Percentiles rank a stretch among this genome's conserved stretches.
phyloP scores from a whole-genome alignment of 2,888 invertebrate genomes.

The Acleris laterana region DNA sequence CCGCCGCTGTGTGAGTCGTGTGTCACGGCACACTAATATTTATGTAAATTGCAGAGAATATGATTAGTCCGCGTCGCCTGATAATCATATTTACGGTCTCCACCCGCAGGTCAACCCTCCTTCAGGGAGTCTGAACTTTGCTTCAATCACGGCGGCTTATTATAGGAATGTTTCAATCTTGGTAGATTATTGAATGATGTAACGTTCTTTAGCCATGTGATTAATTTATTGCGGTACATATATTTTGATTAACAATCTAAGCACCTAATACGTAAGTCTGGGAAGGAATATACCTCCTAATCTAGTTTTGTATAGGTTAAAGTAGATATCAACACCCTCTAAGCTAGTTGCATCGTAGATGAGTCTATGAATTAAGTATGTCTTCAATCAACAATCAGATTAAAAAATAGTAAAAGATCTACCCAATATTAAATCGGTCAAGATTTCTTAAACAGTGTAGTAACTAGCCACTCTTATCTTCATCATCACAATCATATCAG shows the following conservation, averaged over 20 bases:
- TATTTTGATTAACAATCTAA: too few species aligned
- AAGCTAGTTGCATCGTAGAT: background rate
- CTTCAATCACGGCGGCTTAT: slow-evolving; percentile 46
- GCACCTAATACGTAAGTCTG: too few species aligned
- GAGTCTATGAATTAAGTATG: too few species aligned
- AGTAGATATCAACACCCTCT: too few species aligned
- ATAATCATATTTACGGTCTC: slow-evolving; percentile 83
- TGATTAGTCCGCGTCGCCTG: slow-evolving; percentile 83
- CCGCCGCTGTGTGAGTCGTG: slow-evolving; percentile 58
- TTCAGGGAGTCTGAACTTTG: slow-evolving; percentile 43
- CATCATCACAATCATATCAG: too few species aligned
- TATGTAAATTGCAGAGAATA: slow-evolving; percentile 84
- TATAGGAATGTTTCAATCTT: slow-evolving; percentile 15
- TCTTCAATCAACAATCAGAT: too few species aligned
- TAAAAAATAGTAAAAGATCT: background rate
- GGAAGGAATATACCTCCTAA: too few species aligned
- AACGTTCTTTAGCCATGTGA: background rate
- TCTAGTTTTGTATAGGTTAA: too few species aligned
- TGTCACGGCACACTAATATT: slow-evolving; percentile 83
- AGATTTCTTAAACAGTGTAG: too few species aligned
- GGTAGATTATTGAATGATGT: background rate
- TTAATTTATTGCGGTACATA: too few species aligned
- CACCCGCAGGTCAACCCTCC: slow-evolving; percentile 47
- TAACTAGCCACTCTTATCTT: too few species aligned
- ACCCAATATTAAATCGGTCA: too few species aligned